These are phyloP conservation scores for Herminia tarsipennalis DNA, from an alignment of 2,888 invertebrate genomes.

Conservation along the genomic window DNA sequence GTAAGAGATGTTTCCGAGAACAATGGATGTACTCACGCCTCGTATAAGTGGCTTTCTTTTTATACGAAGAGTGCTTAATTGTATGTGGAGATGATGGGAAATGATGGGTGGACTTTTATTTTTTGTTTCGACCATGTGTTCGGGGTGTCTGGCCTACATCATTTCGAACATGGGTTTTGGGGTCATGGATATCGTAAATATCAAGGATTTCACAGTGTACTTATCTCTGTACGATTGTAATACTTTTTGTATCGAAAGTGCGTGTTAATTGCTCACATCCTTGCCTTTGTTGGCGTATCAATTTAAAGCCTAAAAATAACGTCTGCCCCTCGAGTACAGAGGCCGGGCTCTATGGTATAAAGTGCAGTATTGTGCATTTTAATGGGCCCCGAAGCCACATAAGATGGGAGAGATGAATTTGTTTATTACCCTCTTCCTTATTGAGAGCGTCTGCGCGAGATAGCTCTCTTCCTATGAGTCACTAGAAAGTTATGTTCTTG, in stretches of 20 bases:
- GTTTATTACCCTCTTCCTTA: conserved; percentile 86
- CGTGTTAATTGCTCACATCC: conserved; percentile 82
- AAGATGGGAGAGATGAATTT: conserved; percentile 85
- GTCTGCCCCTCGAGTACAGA: conserved; percentile 68
- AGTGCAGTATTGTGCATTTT: conserved; percentile 85
- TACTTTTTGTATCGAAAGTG: conserved; percentile 68
- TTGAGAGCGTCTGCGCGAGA: conserved; percentile 84
- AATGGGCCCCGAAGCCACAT: conserved; percentile 79
- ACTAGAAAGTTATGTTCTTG: conserved; percentile 83
- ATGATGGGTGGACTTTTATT: conserved; percentile 64
- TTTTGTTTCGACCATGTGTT: conserved; percentile 49
- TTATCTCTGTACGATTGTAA: conserved; percentile 49
- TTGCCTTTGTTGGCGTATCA: conserved; percentile 81
- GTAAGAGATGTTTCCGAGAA: conserved; percentile 77
- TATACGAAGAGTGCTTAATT: conserved; percentile 73
- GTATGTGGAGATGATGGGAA: conserved; percentile 74
- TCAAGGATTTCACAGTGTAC: conserved; percentile 46
- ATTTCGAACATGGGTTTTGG: conserved; percentile 48
- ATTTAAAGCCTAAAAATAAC: conserved; percentile 82
- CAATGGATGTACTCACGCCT: conserved; percentile 80
- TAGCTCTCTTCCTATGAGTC: conserved; percentile 85
- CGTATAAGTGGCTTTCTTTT: conserved; percentile 78
- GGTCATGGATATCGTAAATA: conserved; percentile 51
- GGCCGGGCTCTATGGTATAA: conserved; percentile 69
- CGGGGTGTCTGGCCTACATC: conserved; percentile 61